Conservation (phyloP, 2,888 invertebrate species). For the Campoletis raptor region DNA sequence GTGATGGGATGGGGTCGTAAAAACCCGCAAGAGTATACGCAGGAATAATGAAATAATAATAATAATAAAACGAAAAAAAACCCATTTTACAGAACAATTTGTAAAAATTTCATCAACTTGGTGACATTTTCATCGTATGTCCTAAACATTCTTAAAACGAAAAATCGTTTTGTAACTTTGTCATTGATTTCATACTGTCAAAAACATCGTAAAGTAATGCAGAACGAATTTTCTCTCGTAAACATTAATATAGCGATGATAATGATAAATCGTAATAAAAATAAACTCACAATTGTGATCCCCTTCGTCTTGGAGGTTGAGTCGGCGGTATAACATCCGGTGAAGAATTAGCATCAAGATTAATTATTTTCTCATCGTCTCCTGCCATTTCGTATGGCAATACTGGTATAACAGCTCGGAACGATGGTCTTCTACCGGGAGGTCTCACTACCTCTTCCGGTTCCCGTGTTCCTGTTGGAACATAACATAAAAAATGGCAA, state of each 20-base stretch:
- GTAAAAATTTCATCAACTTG: too few species aligned
- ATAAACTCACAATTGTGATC: slow-evolving; percentile 92
- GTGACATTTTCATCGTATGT: too few species aligned
- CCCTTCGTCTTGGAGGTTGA: slow-evolving; percentile 90
- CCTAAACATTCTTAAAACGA: too few species aligned
- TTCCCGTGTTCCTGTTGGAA: slow-evolving; percentile 76
- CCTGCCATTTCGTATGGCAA: slow-evolving; percentile 80
- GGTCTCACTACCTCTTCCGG: slow-evolving; percentile 77
- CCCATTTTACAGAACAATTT: not conserved
- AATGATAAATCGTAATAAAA: slow-evolving; percentile 12
- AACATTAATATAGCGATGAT: not conserved
- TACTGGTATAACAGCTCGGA: slow-evolving; percentile 81
- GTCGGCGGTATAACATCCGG: slow-evolving; percentile 85
- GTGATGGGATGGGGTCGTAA: too few species aligned
- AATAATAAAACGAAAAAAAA: too few species aligned
- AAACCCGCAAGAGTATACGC: too few species aligned
- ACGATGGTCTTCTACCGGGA: slow-evolving; percentile 83
- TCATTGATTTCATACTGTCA: not conserved
- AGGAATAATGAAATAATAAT: too few species aligned
- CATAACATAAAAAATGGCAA: slow-evolving; percentile 21
- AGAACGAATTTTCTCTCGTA: not conserved
- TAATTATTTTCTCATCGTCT: slow-evolving; percentile 82
- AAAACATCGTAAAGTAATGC: not conserved
- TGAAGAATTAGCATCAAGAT: slow-evolving; percentile 87
- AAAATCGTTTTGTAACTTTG: not conserved